A percentile compares a stretch with the other conserved stretches of the same genome.
phyloP scores from a whole-genome alignment of 2,797 vertebrate species.

The Danio choprae region DNA sequence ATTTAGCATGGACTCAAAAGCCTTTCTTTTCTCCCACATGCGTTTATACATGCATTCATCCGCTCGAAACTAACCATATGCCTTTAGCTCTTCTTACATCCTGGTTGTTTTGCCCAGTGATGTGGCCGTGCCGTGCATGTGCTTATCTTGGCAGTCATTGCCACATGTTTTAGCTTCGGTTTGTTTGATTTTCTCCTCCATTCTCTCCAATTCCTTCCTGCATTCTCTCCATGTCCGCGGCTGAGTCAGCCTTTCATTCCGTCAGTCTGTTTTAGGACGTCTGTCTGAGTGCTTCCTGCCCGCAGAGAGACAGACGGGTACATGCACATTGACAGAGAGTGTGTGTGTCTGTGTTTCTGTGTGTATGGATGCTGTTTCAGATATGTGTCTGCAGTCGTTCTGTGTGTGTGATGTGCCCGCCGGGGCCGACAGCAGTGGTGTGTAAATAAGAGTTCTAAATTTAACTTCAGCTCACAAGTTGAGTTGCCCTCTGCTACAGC shows the following conservation, averaged over 20 bases:
- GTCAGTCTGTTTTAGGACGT: constrained; percentile 17
- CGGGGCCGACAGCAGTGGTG: constrained; percentile 49
- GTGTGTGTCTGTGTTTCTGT: constrained; percentile 41
- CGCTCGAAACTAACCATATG: neutral
- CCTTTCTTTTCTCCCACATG: neutral
- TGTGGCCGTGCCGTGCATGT: neutral
- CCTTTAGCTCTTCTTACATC: constrained; percentile 11
- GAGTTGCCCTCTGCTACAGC: constrained; percentile 39
- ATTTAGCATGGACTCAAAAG: neutral
- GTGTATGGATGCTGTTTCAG: constrained; percentile 42
- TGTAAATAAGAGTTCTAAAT: constrained; percentile 63
- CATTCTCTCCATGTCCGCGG: neutral
- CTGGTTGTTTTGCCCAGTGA: neutral
- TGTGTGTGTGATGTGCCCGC: constrained; percentile 41
- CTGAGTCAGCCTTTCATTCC: constrained; percentile 41
- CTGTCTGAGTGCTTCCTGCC: constrained; percentile 36
- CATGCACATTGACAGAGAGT: neutral
- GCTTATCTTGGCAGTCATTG: constrained; percentile 19
- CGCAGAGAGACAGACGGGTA: constrained; percentile 34
- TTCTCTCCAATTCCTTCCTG: constrained; percentile 8
- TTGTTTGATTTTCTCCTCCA: constrained; percentile 14
- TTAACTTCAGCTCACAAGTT: constrained; percentile 53
- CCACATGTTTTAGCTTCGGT: constrained; percentile 23
- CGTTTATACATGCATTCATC: neutral
- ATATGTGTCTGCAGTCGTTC: constrained; percentile 12